Conservation (phyloP, 2,888 invertebrate species). For the Chloroclystis v-ata region DNA sequence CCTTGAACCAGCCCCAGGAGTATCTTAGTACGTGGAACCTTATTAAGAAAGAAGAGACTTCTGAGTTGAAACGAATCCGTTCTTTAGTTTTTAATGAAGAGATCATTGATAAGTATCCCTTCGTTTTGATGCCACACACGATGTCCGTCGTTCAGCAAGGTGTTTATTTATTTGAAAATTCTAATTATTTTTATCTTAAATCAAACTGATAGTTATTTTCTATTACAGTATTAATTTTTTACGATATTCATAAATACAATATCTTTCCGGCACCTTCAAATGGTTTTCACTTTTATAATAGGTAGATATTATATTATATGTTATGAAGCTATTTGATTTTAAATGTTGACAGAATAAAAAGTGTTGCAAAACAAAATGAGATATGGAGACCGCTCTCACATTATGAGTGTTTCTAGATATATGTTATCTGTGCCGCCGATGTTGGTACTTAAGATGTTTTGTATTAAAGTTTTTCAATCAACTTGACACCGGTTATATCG, state of each 20-base stretch:
- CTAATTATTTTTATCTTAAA: constrained; percentile 27
- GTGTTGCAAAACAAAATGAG: constrained; percentile 12
- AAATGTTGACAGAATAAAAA: constrained; percentile 1
- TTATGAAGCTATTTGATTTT: neutral
- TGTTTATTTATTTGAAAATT: constrained; percentile 32
- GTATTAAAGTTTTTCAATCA: constrained; percentile 63
- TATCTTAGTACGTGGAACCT: constrained; percentile 27
- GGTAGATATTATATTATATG: neutral
- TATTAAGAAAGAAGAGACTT: constrained; percentile 33
- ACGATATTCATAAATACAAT: constrained; percentile 10
- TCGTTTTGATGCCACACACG: constrained; percentile 51
- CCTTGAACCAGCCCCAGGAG: constrained; percentile 11
- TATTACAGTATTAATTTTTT: constrained; percentile 9
- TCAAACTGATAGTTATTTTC: constrained; percentile 15
- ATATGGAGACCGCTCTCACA: constrained; percentile 15
- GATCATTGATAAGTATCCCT: constrained; percentile 47
- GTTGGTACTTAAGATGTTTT: constrained; percentile 42
- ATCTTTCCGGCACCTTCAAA: constrained; percentile 1
- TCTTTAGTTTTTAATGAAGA: constrained; percentile 54
- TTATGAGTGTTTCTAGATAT: constrained; percentile 30
- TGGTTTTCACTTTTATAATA: too few species aligned
- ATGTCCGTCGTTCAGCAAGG: constrained; percentile 33
- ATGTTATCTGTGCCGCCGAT: constrained; percentile 26
- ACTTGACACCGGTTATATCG: constrained; percentile 61
- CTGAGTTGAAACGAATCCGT: constrained; percentile 35